Base-by-base conservation (phyloP, 2,797 vertebrate species). In the Borostomias antarcticus region DNA sequence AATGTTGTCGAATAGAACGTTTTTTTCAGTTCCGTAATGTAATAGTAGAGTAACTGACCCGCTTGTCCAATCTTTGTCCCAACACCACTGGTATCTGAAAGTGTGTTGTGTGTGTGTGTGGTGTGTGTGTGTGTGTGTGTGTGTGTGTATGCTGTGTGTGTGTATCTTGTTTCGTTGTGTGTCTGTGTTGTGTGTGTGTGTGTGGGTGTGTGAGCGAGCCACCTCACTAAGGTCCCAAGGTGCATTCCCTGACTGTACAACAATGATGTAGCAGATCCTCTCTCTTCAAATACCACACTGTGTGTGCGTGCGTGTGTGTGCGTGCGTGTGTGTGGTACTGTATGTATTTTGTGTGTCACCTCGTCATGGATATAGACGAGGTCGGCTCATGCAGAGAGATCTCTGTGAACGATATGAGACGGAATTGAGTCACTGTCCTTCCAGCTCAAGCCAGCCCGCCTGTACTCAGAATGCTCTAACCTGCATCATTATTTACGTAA, bases 401-500 rank as follows among this genome's bases (percentile, higher is more conserved):
- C 48, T 51, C 3, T n/a, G 9, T 10, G 48, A 51, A 21, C 7
- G 50, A 52, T 23, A 52, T 10, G 11, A 13, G 25, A 9, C 11
- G 50, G n/a, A n/a, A n/a, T n/a, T n/a, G n/a, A n/a, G n/a, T n/a
- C n/a, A n/a, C n/a, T n/a, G n/a, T n/a, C n/a, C n/a, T n/a, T n/a
- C n/a, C n/a, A n/a, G n/a, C n/a, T n/a, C n/a, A n/a, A 52, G 50
- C 7, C 21, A 52, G 23, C 23, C 40, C 40, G 4, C 15, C 13
- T 45, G 3, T 6, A 8, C 40, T 45, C 13, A 15, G n/a, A 45
- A 45, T 13, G 4, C n/a, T n/a, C 40, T 45, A 73, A 65, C 64
- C 66, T 69, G 58, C 74, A 85, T 86, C 75, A 76, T 72, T 17
- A 74, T 91, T 85, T 87, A 70, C 64, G 70, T 82, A 82, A 82